Base-by-base conservation (phyloP, 2,113 vertebrate species). In the Sander vitreus region DNA sequence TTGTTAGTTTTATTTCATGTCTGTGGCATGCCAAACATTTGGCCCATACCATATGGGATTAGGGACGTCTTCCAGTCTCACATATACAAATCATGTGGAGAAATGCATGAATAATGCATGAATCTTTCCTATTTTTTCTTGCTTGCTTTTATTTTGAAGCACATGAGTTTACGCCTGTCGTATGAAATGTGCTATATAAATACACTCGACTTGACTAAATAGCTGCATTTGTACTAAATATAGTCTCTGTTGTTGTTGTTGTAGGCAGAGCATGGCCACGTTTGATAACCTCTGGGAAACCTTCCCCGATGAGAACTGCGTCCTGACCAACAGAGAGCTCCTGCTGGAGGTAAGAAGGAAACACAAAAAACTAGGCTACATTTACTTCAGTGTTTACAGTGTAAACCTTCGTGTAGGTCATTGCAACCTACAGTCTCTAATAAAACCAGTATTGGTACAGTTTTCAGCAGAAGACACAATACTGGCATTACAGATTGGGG, bases 271-370 rank as follows among this genome's bases (percentile, higher is more conserved):
- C 4, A 73, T 95, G 63, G 78, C 92, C 23, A 72, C 79, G 1
- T 97, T 97, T 86, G 95, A 95, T 66, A 95, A 96, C 79, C 96
- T 98, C 54, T 96, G 95, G 0, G 95, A 96, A 74, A 97, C 96
- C 43, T 98, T 97, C 81, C 96, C 97, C 0, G 97, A 97, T 66
- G 97, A 98, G 84, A 96, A 97, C 86, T 96, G 96, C 87, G 96
- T 97, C 36, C 91, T 97, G 7, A 94, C 93, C 80, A 96, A 94
- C 90, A 91, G 94, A 81, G 96, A 96, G 84, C 93, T 97, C 45
- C 90, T 97, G 63, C 85, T 89, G 50, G 96, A 96, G 96, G 97
- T 97, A 85, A 85, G 80, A 50, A 64, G 3, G n/a, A 62, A 57
- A 62, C 47, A 18, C 43, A 57, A 54, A 13, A 45, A 43, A 21